Evolutionary conservation across 2,888 invertebrate species (phyloP).

Genomic region (Vannuccia rotundouncinata): DNA sequence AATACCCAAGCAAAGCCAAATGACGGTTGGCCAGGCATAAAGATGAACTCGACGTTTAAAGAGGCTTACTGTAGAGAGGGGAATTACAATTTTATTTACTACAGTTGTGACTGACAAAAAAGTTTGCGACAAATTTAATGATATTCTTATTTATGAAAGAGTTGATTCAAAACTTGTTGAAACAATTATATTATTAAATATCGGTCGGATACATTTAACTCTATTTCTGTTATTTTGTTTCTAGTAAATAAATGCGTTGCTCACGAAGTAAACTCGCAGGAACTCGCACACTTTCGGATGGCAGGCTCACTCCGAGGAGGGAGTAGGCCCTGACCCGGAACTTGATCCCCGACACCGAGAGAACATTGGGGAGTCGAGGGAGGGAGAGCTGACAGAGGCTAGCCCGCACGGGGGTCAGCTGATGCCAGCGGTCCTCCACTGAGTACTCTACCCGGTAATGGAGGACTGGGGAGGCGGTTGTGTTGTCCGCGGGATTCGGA

Average conservation of each 20-base stretch:
- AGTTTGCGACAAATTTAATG: too few relatives aligned
- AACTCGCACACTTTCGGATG: neutral
- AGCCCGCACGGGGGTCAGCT: neutral
- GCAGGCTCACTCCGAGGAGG: neutral
- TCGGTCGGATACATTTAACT: too few relatives aligned
- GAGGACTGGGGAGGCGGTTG: neutral
- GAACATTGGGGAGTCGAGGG: conserved; percentile 2
- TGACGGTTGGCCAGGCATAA: neutral
- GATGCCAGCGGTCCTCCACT: conserved; percentile 4
- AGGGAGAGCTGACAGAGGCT: neutral
- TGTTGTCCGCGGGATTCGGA: neutral
- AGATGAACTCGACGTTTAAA: neutral
- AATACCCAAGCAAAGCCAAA: neutral
- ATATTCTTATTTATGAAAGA: too few relatives aligned
- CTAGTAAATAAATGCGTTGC: too few relatives aligned
- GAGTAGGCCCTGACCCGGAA: neutral
- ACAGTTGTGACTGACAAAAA: too few relatives aligned
- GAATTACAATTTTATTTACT: too few relatives aligned
- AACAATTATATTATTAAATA: too few relatives aligned
- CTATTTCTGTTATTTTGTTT: too few relatives aligned
- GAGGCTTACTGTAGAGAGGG: neutral
- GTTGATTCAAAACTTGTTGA: too few relatives aligned
- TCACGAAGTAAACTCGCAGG: neutral
- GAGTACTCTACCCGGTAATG: neutral
- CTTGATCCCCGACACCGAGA: neutral